These are phyloP conservation scores for Drosophila seclusa DNA, from an alignment of 2,888 invertebrate species.

Conservation along the genomic window DNA sequence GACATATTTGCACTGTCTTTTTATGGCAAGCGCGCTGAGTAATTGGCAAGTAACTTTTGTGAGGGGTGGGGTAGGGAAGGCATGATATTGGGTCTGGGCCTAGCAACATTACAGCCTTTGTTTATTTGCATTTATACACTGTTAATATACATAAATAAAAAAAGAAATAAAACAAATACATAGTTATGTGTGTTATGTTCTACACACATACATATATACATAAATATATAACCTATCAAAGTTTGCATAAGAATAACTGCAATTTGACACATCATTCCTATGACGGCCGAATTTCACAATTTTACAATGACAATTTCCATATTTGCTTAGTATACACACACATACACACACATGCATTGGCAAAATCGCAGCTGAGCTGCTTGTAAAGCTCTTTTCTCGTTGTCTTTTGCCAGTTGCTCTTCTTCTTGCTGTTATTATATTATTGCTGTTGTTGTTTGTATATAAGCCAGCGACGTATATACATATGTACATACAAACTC, in stretches of 20 bases:
- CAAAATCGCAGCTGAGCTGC: slow-evolving; percentile 53
- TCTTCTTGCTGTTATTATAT: slow-evolving; percentile 37
- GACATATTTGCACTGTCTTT: slow-evolving; percentile 60
- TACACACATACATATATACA: background rate
- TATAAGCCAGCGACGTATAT: slow-evolving; percentile 35
- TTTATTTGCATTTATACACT: slow-evolving; percentile 16
- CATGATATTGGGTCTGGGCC: slow-evolving; percentile 27
- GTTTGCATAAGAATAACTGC: slow-evolving; percentile 18
- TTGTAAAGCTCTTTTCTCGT: slow-evolving; percentile 49
- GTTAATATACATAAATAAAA: slow-evolving; percentile 1
- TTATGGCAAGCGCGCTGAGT: slow-evolving; percentile 60
- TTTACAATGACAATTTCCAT: slow-evolving; percentile 49
- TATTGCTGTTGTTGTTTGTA: slow-evolving; percentile 26
- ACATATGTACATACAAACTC: slow-evolving; percentile 14
- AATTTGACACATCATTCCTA: slow-evolving; percentile 27
- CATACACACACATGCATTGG: slow-evolving; percentile 12
- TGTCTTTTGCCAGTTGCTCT: slow-evolving; percentile 43
- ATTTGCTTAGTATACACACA: slow-evolving; percentile 38
- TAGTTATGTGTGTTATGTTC: background rate
- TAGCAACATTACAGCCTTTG: slow-evolving; percentile 32
- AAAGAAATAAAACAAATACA: slow-evolving; percentile 9
- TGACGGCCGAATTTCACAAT: slow-evolving; percentile 54
- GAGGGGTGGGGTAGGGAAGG: too few species aligned
- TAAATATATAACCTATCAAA: background rate
- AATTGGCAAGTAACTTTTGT: slow-evolving; percentile 45